A percentile compares a stretch with the other conserved stretches of the same genome.
phyloP scores from a whole-genome alignment of 1,140 invertebrate genomes.

The Hesperophylax magnus region DNA sequence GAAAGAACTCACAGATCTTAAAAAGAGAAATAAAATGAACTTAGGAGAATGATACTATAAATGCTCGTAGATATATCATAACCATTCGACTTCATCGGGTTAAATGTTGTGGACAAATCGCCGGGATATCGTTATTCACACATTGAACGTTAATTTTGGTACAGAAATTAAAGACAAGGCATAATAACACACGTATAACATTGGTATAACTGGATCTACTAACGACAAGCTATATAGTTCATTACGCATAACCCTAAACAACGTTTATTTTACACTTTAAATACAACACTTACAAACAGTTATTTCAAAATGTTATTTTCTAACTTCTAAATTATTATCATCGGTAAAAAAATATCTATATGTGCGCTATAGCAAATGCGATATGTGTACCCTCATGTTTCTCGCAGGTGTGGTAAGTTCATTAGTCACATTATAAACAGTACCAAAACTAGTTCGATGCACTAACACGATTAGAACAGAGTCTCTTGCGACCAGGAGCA shows the following conservation, averaged over 20 bases:
- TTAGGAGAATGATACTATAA: conserved; percentile 14
- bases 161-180: conserved; percentile 17
- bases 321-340: conserved; percentile 37
- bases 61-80: not conserved
- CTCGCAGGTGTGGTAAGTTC: conserved; percentile 53
- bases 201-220: conserved; percentile 30
- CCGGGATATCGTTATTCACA: not conserved
- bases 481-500: conserved; percentile 57
- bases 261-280: conserved; percentile 39
- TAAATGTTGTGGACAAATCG: not conserved
- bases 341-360: conserved; percentile 59
- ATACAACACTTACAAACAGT: conserved; percentile 48
- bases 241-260: conserved; percentile 23
- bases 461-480: conserved; percentile 53
- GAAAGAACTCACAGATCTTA: conserved; percentile 43
- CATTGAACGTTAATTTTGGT: conserved; percentile 16
- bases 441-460: conserved; percentile 54
- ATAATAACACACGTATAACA: conserved; percentile 40
- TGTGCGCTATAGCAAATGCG: conserved; percentile 58
- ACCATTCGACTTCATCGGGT: not conserved
- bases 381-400: conserved; percentile 59
- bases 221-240: conserved; percentile 36
- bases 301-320: conserved; percentile 44
- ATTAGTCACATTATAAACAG: conserved; percentile 48
- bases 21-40: conserved; percentile 24